Evolutionary conservation across 2,888 invertebrate species (phyloP), one percentile per base, ranked within the genome.

Genomic region (Operophtera brumata): DNA sequence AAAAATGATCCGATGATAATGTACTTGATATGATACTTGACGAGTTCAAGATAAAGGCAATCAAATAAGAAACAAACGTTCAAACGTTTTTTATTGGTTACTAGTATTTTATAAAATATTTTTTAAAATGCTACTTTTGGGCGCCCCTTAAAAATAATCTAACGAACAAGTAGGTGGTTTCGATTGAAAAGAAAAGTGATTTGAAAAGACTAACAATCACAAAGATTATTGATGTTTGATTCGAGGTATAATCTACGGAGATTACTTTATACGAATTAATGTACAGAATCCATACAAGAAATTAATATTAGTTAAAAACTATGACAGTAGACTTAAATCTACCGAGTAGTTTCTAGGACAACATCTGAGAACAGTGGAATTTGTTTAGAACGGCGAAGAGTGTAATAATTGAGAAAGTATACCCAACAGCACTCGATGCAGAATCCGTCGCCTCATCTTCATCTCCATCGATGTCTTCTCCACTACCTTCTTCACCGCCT

Each of bases 351-450:
- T 45, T 54, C 56, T 73, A 81, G n/a, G 70, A 78, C 34, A 80
- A 50, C 52, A 85, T 67, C 60, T 73, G 68, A 4, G 64, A 64
- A 11, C 59, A 60, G 59, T 82, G 83, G 6, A 86, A 68, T 58
- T 79, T 68, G 46, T 73, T 76, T 43, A 87, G 43, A 2, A 86
- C 9, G 1, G 76, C 58, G 54, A 82, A 87, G 34, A 80, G 40
- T 7, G 70, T 58, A 10, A 84, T 51, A 44, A 87, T 80, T 51
- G 77, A 48, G 41, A 86, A 83, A 1, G 87, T 86, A 55, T 78
- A 84, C 5, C 76, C 80, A 9, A 78, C 69, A 40, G 75, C 65
- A 0, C 75, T 77, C 0, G 84, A 71, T n/a, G 86, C 84, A 0
- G 86, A 83, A 53, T 71, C 71, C 2, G 55, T 56, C 0, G 34